A percentile compares a stretch with the other conserved stretches of the same genome.
Evolutionary conservation across 2,797 vertebrate genomes (phyloP).

Genomic region (Phylloscopus collybita): DNA sequence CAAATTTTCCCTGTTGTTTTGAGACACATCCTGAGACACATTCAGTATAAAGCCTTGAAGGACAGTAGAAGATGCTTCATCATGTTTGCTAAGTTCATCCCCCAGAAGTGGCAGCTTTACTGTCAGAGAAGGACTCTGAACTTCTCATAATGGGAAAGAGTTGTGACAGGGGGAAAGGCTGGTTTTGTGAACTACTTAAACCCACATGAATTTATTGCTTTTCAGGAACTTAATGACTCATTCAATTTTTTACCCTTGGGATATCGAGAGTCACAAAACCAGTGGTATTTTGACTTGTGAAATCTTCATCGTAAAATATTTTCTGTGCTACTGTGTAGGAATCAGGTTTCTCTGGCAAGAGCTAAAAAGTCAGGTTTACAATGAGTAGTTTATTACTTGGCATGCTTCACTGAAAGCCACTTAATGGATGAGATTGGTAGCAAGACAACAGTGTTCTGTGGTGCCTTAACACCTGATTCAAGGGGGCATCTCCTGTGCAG

Average conservation of each 20-base stretch:
- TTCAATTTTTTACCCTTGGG: conserved; percentile 59
- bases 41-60: not conserved
- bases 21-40: not conserved
- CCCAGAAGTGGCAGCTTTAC: not conserved
- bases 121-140: not conserved
- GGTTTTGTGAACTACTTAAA: conserved; percentile 14
- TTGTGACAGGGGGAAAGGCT: not conserved
- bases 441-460: not conserved
- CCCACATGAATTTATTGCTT: conserved; percentile 20
- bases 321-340: conserved; percentile 25
- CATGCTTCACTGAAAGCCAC: not conserved
- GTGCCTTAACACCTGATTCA: not conserved
- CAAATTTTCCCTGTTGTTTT: not conserved
- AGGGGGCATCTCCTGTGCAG: not conserved
- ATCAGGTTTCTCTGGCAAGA: conserved; percentile 47
- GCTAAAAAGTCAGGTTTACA: conserved; percentile 9
- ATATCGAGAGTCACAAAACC: conserved; percentile 61
- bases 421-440: not conserved
- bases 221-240: conserved; percentile 63
- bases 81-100: not conserved
- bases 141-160: not conserved
- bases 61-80: not conserved
- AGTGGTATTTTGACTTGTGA: conserved; percentile 50
- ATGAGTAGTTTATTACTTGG: conserved; percentile 4
- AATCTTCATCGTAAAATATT: conserved; percentile 39